Base-by-base conservation (phyloP, 2,113 vertebrate genomes). In the Chaetops frenatus region DNA sequence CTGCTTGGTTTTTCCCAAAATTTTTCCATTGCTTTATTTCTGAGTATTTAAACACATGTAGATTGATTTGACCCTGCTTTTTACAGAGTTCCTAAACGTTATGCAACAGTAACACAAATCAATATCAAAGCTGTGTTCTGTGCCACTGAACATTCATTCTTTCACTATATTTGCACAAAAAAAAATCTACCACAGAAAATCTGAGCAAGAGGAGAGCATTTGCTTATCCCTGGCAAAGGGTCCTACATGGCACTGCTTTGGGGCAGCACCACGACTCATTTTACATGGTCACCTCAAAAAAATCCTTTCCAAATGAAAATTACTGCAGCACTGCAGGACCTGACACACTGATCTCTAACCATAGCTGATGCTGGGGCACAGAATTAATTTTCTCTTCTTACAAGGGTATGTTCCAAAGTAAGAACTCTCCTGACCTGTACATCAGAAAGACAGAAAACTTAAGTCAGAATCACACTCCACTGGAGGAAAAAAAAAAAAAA, bases 11-110 rank as follows among this genome's bases (percentile, higher is more conserved):
- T 95, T 94, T 90, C 83, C 44, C 42, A 18, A 93, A 79, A 90
- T 44, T 64, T 74, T 91, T 58, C 82, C 17, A 47, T 36, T 82
- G 47, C 16, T 65, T 94, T 95, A 61, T 77, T 97, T 97, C 92
- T 95, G 72, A 82, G 90, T 96, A 93, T 94, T 93, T 91, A 88
- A 92, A 86, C 67, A 82, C 67, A 53, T 13, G 23, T 50, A 92
- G 82, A 90, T 80, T 93, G 85, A 94, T 90, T 95, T 95, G 67
- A 88, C 74, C 86, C 76, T 64, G 25, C 44, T 79, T 94, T 69
- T 84, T 74, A 48, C 82, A 74, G 82, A 48, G 47, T 78, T 7
- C 44, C 82, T 71, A 66, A 74, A 35, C 40, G 28, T 94, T 96
- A 81, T 58, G 80, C 76, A 94, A 95, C n/a, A 71, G 42, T 50